Base-by-base conservation (phyloP, 2,113 vertebrate species). In the Cyanistes caeruleus region DNA sequence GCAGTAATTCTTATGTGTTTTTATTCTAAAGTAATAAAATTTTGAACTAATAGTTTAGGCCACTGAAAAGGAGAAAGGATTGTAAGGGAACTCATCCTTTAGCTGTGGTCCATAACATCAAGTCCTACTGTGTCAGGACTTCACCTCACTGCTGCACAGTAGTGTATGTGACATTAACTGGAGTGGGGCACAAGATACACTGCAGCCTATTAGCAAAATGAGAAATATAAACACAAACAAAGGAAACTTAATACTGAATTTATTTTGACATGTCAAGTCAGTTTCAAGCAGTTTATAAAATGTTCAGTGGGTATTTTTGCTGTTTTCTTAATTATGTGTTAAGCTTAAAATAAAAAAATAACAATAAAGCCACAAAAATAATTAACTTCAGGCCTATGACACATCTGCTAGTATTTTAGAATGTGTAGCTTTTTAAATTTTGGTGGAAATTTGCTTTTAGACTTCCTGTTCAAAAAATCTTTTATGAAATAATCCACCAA, bases 11-110 rank as follows among this genome's bases (percentile, higher is more conserved):
- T 25, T 14, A 13, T 67, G 12, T 88, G 77, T 46, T 77, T 73
- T 91, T 90, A 89, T 76, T 94, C 33, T 67, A 86, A 93, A 77
- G 43, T 78, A 84, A 52, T 69, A 86, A 70, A 46, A 83, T 89
- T 74, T 56, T 80, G 53, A 87, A 63, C 49, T 62, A 69, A 41
- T 62, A 65, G 51, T 81, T 86, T 90, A 41, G 83, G 37, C 44
- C n/a, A 56, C 15, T 77, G 81, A 77, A 90, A 75, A 56, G 39
- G 69, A 63, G 55, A 80, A 72, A 51, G 27, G 13, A 51, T 83
- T 56, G 15, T 73, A 23, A 81, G 15, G 30, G 43, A 72, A 20
- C 10, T 83, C 13, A 19, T 79, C n/a, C 22, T 39, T 68, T 88
- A 86, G 20, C 91, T 63, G 55, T 39, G 53, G 51, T 79, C 85